Percentiles rank a stretch among this genome's conserved stretches.
Conservation (phyloP, 2,113 vertebrate genomes). For the Malurus cyaneus region DNA sequence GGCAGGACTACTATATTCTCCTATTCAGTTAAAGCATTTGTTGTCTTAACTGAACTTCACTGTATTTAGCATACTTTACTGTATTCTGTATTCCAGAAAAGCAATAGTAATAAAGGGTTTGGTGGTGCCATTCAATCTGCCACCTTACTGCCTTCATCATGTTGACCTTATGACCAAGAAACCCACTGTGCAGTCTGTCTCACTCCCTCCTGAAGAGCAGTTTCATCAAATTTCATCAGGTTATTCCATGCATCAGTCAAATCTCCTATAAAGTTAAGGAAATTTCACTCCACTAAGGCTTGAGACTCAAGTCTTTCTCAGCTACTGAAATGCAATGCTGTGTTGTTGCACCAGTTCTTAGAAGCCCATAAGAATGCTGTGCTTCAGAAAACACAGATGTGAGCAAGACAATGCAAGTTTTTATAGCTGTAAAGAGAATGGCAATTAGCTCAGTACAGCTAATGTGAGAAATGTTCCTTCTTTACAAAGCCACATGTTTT, state of each 20-base stretch:
- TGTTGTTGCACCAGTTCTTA: background rate
- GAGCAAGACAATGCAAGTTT: background rate
- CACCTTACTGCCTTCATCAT: background rate
- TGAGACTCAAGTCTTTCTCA: background rate
- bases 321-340: background rate
- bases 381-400: constrained; percentile 5
- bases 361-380: background rate
- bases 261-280: background rate
- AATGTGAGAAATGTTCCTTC: background rate
- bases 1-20: background rate
- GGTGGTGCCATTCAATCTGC: background rate
- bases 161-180: background rate
- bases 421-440: background rate
- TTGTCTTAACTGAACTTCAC: background rate
- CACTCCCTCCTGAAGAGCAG: background rate
- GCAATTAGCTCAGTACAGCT: background rate
- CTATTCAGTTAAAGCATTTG: background rate
- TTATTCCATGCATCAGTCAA: background rate
- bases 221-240: background rate
- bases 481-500: background rate
- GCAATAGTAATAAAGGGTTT: background rate
- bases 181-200: background rate
- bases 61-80: background rate
- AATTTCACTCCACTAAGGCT: background rate
- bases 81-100: background rate